Evolutionary conservation across 2,113 vertebrate genomes (phyloP).

Genomic region (Heloderma charlesbogerti): DNA sequence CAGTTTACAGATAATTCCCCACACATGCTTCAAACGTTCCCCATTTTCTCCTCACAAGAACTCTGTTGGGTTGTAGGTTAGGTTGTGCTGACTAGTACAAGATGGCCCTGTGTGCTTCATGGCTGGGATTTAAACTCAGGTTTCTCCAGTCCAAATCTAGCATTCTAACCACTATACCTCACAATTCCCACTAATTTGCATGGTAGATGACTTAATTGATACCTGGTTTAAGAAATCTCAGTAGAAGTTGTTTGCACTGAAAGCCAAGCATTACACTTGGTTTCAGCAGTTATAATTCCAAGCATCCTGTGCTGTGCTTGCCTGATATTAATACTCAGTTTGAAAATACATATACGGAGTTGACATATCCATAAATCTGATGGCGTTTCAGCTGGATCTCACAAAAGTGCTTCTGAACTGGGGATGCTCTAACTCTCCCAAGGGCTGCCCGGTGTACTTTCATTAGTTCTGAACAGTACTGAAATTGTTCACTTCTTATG

Average conservation of each 20-base stretch:
- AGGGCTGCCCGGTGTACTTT: not conserved
- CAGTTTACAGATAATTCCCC: too few species aligned
- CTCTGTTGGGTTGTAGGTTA: too few species aligned
- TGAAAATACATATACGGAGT: not conserved
- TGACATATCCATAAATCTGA: not conserved
- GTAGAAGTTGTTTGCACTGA: not conserved
- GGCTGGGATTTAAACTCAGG: too few species aligned
- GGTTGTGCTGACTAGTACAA: too few species aligned
- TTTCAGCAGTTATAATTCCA: not conserved
- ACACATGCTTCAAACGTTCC: too few species aligned
- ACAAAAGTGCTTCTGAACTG: not conserved
- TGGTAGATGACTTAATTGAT: not conserved
- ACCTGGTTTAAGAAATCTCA: not conserved
- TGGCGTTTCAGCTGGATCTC: not conserved
- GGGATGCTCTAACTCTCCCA: not conserved
- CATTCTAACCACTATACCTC: too few species aligned
- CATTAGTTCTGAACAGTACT: not conserved
- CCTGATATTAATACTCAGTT: not conserved
- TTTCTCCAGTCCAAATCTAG: too few species aligned
- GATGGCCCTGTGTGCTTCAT: too few species aligned
- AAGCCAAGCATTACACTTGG: not conserved
- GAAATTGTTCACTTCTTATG: slow-evolving; percentile 8
- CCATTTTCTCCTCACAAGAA: too few species aligned
- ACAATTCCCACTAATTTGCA: not conserved
- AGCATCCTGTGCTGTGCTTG: not conserved